These are phyloP conservation scores for Daktulosphaira vitifoliae DNA, from an alignment of 1,140 invertebrate species.

Conservation along the genomic window DNA sequence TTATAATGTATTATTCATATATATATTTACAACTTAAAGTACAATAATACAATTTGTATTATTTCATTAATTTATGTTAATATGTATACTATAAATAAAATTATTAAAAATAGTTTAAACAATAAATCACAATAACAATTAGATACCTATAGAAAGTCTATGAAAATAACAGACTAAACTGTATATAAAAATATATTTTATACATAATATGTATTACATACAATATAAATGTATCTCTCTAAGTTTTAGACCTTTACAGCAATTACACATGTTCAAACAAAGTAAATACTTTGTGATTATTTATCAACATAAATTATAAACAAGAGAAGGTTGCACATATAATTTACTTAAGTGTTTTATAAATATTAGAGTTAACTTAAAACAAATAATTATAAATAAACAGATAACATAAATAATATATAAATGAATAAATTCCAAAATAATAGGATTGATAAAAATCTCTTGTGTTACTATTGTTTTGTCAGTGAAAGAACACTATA, in stretches of 20 bases:
- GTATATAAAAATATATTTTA: conserved; percentile 29
- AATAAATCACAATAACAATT: conserved; percentile 33
- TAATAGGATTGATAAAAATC: conserved; percentile 19
- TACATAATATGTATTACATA: conserved; percentile 9
- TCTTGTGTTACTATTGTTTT: conserved; percentile 26
- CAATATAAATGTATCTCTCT: no score
- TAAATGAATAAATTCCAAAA: conserved; percentile 4
- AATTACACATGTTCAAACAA: background rate
- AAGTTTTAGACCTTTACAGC: no score
- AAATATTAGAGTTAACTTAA: background rate
- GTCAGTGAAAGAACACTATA: background rate
- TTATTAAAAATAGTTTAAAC: conserved; percentile 17
- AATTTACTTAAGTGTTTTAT: background rate
- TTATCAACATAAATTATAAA: conserved; percentile 24
- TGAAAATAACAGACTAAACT: conserved; percentile 28
- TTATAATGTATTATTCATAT: no score
- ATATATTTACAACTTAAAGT: no score
- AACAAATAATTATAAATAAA: conserved; percentile 18
- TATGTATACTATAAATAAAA: conserved; percentile 24
- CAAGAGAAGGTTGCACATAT: no score
- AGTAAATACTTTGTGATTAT: conserved; percentile 14
- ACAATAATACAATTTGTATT: no score
- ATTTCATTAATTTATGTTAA: background rate
- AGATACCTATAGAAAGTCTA: conserved; percentile 19
- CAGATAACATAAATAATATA: conserved; percentile 20